Evolutionary conservation across 2,888 invertebrate species (phyloP).

Genomic region (Chrysodeixis includens): DNA sequence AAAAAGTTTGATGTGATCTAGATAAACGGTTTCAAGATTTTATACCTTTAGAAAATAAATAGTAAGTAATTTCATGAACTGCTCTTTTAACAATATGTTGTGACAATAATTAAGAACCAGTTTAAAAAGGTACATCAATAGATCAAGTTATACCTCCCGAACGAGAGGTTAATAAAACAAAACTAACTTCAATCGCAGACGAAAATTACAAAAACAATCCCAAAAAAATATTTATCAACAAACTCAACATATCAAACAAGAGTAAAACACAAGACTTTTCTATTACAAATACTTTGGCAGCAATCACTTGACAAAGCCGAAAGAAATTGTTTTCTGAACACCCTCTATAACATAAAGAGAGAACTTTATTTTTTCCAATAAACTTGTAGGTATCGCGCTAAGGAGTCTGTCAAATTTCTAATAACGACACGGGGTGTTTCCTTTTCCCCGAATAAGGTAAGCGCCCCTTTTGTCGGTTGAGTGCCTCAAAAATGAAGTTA

Average conservation of each 20-base stretch:
- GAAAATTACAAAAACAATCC: neutral
- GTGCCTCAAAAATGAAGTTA: conserved; percentile 56
- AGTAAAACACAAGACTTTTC: conserved; percentile 21
- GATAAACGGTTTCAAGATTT: too few species aligned
- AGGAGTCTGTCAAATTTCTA: conserved; percentile 55
- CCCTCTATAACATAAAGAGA: conserved; percentile 19
- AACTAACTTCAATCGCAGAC: neutral
- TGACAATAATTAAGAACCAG: too few species aligned
- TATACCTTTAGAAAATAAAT: too few species aligned
- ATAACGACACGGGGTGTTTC: conserved; percentile 52
- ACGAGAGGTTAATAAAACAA: neutral
- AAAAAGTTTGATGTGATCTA: too few species aligned
- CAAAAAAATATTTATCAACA: neutral
- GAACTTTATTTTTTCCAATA: conserved; percentile 52
- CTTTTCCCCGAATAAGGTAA: conserved; percentile 29
- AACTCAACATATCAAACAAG: conserved; percentile 30
- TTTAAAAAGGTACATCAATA: too few species aligned
- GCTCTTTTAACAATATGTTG: too few species aligned
- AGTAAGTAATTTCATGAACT: too few species aligned
- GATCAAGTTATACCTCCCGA: too few species aligned
- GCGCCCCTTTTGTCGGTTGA: conserved; percentile 52
- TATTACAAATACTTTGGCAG: conserved; percentile 28
- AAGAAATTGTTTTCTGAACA: conserved; percentile 57
- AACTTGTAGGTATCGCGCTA: conserved; percentile 32
- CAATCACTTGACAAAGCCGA: conserved; percentile 49